These are phyloP conservation scores for Smutsia temminckii DNA, from an alignment of 2,797 vertebrate genomes.

Conservation along the genomic window DNA sequence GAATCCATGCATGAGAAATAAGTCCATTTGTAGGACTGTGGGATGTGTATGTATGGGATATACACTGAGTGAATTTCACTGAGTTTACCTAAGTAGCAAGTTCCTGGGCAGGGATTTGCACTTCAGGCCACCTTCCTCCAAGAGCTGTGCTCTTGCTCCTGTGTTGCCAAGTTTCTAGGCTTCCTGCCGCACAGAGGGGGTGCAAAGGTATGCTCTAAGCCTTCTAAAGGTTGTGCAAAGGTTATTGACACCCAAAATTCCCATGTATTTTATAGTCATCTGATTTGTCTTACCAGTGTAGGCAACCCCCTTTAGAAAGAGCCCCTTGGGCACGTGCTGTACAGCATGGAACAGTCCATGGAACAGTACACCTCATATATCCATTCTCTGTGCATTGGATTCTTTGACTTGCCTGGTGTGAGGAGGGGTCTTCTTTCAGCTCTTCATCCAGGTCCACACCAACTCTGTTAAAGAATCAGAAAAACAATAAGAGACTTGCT, in stretches of 20 bases:
- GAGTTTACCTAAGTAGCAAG: neutral
- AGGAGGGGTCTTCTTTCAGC: slow-evolving; percentile 79
- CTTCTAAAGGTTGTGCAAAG: neutral
- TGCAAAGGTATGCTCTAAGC: neutral
- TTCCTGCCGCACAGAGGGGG: neutral
- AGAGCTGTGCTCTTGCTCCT: neutral
- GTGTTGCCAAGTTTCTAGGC: neutral
- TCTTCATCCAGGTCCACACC: slow-evolving; percentile 86
- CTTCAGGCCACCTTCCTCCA: neutral
- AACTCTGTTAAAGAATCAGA: slow-evolving; percentile 80
- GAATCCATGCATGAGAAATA: neutral
- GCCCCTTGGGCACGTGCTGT: neutral
- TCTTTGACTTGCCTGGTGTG: slow-evolving; percentile 85
- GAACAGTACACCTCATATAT: neutral
- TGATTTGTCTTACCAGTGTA: neutral
- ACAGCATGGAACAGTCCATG: neutral
- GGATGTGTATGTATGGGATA: neutral
- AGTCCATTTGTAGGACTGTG: neutral
- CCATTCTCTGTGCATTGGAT: neutral
- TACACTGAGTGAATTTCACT: neutral
- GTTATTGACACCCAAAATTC: neutral
- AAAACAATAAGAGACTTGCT: neutral
- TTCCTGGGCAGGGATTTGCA: neutral
- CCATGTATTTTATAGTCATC: neutral
- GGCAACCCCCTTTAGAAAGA: neutral